Conservation (phyloP, 2,113 vertebrate species). For the Clarias macrocephalus region DNA sequence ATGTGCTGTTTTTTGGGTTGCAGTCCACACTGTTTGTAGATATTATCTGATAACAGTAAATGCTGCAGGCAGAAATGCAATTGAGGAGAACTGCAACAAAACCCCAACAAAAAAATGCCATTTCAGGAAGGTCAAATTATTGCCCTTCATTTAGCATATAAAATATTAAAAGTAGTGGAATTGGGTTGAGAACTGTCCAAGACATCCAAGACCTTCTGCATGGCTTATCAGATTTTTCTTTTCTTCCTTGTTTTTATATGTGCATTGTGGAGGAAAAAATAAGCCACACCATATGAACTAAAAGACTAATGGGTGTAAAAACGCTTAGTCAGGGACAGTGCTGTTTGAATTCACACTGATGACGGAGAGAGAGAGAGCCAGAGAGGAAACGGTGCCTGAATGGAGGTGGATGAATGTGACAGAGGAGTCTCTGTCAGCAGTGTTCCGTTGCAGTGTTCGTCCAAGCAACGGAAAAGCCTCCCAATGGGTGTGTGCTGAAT, state of each 20-base stretch:
- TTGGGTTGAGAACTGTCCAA: too few species aligned
- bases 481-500: constrained; percentile 47
- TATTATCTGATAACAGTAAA: neutral
- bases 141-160: too few species aligned
- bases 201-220: neutral
- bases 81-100: neutral
- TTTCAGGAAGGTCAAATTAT: too few species aligned
- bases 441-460: constrained; percentile 26
- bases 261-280: neutral
- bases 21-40: neutral
- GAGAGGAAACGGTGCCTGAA: constrained; percentile 58
- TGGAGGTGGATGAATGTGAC: constrained; percentile 54
- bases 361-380: neutral
- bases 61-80: neutral
- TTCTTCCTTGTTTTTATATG: neutral
- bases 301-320: neutral
- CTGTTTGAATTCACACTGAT: constrained; percentile 17
- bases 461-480: constrained; percentile 60
- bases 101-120: too few species aligned
- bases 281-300: neutral
- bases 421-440: constrained; percentile 53
- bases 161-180: too few species aligned
- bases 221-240: neutral
- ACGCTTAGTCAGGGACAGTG: neutral
- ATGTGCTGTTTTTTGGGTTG: neutral